Conservation (phyloP, 2,888 invertebrate genomes). For the Sinotaia quadrata region DNA sequence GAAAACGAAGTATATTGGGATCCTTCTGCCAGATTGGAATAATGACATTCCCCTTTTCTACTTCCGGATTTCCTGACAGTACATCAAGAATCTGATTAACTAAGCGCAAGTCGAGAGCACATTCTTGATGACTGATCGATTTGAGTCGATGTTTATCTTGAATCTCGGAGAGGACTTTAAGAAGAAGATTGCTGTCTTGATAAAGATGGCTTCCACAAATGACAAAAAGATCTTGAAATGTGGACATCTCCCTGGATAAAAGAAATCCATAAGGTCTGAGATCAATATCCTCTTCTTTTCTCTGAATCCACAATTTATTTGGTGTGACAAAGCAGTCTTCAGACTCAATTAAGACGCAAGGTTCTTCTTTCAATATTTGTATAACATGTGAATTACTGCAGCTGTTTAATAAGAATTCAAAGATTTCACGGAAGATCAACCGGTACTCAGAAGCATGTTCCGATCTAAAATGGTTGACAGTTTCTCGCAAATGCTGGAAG, state of each 20-base stretch:
- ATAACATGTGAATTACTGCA: not conserved
- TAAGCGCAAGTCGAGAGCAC: not conserved
- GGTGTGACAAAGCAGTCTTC: not conserved
- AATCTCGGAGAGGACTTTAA: conserved; percentile 6
- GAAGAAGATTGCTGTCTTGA: conserved; percentile 6
- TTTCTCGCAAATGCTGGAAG: conserved; percentile 21
- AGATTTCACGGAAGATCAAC: conserved; percentile 10
- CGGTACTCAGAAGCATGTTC: conserved; percentile 15
- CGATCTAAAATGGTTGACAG: not conserved
- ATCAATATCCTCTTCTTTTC: conserved; percentile 3
- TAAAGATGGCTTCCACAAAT: not conserved
- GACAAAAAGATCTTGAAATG: not conserved
- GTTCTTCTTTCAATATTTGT: not conserved
- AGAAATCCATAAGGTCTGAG: conserved; percentile 18
- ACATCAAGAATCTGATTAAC: conserved; percentile 18
- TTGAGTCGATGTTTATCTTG: not conserved
- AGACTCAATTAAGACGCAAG: not conserved
- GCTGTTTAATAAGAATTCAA: not conserved
- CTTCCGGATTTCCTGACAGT: not conserved
- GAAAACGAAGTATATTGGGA: conserved; percentile 20
- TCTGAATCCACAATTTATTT: conserved; percentile 15
- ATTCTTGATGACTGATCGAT: not conserved
- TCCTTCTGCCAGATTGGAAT: conserved; percentile 29
- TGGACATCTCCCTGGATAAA: conserved; percentile 4
- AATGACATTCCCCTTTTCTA: conserved; percentile 4